Conservation (phyloP, 2,888 invertebrate genomes). For the Ecdyonurus torrentis region DNA sequence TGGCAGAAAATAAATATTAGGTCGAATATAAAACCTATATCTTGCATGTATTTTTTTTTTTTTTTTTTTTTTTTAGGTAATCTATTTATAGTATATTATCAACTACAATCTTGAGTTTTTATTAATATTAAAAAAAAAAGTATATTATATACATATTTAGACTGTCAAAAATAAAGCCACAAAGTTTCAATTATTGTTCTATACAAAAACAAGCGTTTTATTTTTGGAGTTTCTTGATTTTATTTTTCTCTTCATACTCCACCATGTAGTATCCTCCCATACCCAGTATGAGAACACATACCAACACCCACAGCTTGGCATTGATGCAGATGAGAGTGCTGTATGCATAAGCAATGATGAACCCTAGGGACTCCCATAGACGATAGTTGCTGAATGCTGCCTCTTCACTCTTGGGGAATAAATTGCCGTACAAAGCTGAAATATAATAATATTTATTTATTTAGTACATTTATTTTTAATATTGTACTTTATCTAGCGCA, state of each 20-base stretch:
- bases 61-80: no score
- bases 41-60: no score
- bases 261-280: conserved; percentile 62
- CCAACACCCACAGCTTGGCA: conserved; percentile 72
- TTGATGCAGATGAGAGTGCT: conserved; percentile 71
- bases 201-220: no score
- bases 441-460: no score
- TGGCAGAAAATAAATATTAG: no score
- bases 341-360: conserved; percentile 78
- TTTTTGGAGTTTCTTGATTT: neutral
- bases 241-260: conserved; percentile 35
- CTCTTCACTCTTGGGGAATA: conserved; percentile 77
- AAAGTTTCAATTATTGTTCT: no score
- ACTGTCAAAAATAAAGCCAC: no score
- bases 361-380: conserved; percentile 79
- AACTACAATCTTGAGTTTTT: no score
- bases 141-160: neutral
- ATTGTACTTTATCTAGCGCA: no score
- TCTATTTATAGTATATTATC: no score
- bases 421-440: conserved; percentile 68
- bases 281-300: conserved; percentile 57
- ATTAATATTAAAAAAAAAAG: neutral
- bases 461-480: no score
- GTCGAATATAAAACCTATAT: no score
- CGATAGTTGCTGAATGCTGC: conserved; percentile 84